Percentiles rank a stretch among this genome's conserved stretches.
Evolutionary conservation across 1,140 invertebrate genomes (phyloP).

Genomic region (Spodoptera litura): DNA sequence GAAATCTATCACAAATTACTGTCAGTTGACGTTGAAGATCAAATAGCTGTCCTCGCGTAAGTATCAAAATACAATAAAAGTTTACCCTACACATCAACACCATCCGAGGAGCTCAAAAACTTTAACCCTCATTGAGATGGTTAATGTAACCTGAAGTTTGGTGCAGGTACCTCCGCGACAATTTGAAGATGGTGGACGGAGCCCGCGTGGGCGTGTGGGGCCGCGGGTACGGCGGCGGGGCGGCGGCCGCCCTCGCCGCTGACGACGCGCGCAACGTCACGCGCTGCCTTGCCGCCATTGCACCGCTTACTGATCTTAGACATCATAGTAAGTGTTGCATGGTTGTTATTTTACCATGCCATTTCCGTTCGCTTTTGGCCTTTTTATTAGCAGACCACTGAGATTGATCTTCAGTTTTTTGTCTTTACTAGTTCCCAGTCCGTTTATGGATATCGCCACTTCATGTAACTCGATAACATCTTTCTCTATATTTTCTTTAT

Average conservation of each 20-base stretch:
- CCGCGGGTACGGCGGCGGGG: slow-evolving; percentile 90
- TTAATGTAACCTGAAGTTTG: not conserved
- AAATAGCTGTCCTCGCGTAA: slow-evolving; percentile 92
- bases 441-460: no score
- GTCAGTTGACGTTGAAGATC: slow-evolving; percentile 92
- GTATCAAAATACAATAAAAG: slow-evolving; percentile 46
- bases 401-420: no score
- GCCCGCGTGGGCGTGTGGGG: slow-evolving; percentile 91
- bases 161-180: slow-evolving; percentile 89
- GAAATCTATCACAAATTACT: slow-evolving; percentile 90
- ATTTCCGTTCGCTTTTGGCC: no score
- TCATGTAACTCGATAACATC: not conserved
- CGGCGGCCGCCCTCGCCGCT: slow-evolving; percentile 91
- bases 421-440: no score
- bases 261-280: slow-evolving; percentile 90
- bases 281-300: slow-evolving; percentile 92
- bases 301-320: slow-evolving; percentile 93
- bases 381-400: no score
- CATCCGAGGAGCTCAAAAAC: not conserved
- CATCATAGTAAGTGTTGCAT: slow-evolving; percentile 90
- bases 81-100: not conserved
- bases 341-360: no score
- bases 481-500: no score
- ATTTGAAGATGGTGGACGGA: slow-evolving; percentile 91
- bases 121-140: not conserved